These are phyloP conservation scores for Heliangelus exortis DNA, from an alignment of 2,797 vertebrate genomes.

Conservation along the genomic window DNA sequence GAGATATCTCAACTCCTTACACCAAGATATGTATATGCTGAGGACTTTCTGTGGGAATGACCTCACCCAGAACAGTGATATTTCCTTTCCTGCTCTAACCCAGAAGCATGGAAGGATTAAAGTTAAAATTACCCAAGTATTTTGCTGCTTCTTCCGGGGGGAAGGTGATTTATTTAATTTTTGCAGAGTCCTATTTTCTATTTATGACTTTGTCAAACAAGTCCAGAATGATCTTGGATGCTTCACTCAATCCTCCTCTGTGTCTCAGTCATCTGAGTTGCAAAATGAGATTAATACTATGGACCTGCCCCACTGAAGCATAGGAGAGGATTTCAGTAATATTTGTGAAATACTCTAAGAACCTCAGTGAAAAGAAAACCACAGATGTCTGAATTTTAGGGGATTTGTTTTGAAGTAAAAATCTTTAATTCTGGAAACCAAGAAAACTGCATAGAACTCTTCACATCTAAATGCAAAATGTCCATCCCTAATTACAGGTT, in stretches of 20 bases:
- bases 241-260: neutral
- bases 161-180: conserved; percentile 4
- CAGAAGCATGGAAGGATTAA: neutral
- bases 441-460: neutral
- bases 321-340: neutral
- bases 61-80: neutral
- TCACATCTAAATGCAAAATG: neutral
- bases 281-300: neutral
- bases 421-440: neutral
- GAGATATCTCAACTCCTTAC: neutral
- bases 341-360: neutral
- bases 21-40: too few species aligned
- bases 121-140: conserved; percentile 4
- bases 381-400: neutral
- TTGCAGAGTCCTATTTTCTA: neutral
- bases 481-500: neutral
- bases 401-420: neutral
- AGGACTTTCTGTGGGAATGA: neutral
- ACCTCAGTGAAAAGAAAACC: neutral
- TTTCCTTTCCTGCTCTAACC: neutral
- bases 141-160: neutral
- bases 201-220: conserved; percentile 5
- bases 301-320: neutral
- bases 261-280: neutral
- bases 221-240: neutral